These are phyloP conservation scores for Catharus ustulatus DNA, from an alignment of 2,797 vertebrate species.

Conservation along the genomic window DNA sequence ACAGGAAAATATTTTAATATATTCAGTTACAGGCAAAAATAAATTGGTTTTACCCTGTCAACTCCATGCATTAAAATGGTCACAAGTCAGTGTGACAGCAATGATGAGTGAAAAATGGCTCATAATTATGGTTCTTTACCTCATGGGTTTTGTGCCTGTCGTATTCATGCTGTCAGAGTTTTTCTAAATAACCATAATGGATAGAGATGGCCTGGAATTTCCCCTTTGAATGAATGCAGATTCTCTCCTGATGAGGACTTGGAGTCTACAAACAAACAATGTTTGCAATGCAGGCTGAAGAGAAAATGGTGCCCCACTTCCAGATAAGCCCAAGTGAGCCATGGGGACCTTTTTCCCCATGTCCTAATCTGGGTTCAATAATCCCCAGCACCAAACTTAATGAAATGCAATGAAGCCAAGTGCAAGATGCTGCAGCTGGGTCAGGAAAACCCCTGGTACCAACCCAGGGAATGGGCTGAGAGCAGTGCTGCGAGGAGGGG, in stretches of 20 bases:
- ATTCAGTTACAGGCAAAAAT: not conserved
- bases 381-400: not conserved
- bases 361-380: not conserved
- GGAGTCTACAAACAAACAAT: not conserved
- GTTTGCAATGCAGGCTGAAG: not conserved
- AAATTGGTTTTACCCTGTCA: not conserved
- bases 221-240: not conserved
- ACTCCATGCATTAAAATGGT: not conserved
- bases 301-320: not conserved
- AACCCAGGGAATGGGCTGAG: not conserved
- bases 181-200: not conserved
- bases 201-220: not conserved
- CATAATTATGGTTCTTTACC: not conserved
- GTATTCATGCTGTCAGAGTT: not conserved
- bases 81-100: not conserved
- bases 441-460: not conserved
- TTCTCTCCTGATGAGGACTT: not conserved
- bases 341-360: rapidly evolving
- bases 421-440: not conserved
- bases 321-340: not conserved
- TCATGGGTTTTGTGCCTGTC: not conserved
- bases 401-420: not conserved
- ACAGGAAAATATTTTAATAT: not conserved
- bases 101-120: not conserved
- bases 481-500: not conserved